phyloP scores from a whole-genome alignment of 2,888 invertebrate genomes.

The Deilephila elpenor region DNA sequence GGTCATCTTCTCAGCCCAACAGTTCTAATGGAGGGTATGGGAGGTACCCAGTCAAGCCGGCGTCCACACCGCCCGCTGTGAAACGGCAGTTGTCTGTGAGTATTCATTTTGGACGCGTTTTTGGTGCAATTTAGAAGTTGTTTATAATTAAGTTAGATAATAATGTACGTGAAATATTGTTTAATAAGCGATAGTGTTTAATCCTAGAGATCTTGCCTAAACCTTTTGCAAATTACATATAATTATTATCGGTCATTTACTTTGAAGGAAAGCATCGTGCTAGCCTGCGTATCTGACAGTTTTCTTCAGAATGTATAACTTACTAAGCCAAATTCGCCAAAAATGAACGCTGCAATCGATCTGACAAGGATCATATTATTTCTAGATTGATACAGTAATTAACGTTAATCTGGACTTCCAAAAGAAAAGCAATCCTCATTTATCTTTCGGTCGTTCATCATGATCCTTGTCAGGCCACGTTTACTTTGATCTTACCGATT shows the following conservation, averaged over 20 bases:
- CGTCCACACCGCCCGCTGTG: conserved; percentile 94
- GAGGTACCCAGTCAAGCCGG: conserved; percentile 86
- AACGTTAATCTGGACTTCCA: not conserved
- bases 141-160: too few relatives aligned
- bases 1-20: conserved; percentile 83
- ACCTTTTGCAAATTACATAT: too few relatives aligned
- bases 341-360: too few relatives aligned
- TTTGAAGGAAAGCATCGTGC: too few relatives aligned
- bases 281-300: too few relatives aligned
- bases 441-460: not conserved
- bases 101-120: conserved; percentile 33
- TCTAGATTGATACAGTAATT: not conserved
- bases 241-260: too few relatives aligned
- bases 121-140: not conserved
- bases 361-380: too few relatives aligned
- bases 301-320: too few relatives aligned
- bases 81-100: conserved; percentile 91
- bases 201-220: too few relatives aligned
- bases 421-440: not conserved
- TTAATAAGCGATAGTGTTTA: too few relatives aligned
- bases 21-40: conserved; percentile 77
- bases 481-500: not conserved
- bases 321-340: too few relatives aligned
- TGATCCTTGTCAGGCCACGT: not conserved
- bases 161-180: too few relatives aligned